phyloP scores from a whole-genome alignment of 2,888 invertebrate species.

The Dioctria rufipes region DNA sequence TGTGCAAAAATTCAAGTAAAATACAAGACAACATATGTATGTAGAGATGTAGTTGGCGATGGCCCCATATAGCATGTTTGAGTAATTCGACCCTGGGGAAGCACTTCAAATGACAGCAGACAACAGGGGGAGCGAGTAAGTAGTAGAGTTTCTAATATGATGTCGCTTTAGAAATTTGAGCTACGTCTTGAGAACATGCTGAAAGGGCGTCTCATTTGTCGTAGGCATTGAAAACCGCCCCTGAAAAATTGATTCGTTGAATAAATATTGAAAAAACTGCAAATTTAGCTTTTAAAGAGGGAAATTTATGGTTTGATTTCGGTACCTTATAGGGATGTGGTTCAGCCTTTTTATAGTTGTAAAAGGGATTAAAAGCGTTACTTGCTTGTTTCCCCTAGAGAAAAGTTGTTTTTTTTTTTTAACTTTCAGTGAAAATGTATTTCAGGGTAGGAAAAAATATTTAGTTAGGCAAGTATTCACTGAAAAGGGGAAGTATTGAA shows the following conservation, averaged over 20 bases:
- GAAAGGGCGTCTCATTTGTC: conserved; percentile 22
- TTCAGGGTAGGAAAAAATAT: too few species aligned
- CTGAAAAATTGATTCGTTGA: neutral
- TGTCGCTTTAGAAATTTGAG: conserved; percentile 21
- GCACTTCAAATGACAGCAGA: conserved; percentile 42
- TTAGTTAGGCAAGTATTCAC: too few species aligned
- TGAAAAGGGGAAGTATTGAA: too few species aligned
- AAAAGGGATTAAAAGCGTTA: too few species aligned
- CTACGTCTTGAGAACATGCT: conserved; percentile 30
- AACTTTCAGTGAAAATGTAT: too few species aligned
- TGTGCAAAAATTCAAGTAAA: too few species aligned
- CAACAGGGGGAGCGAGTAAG: neutral
- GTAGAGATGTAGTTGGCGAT: neutral
- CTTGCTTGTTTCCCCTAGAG: too few species aligned
- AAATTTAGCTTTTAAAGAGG: neutral
- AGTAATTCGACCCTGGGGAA: conserved; percentile 33
- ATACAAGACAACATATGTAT: neutral
- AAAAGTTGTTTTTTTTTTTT: too few species aligned
- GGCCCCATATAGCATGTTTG: conserved; percentile 15
- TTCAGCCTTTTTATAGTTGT: too few species aligned
- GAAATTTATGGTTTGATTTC: conserved; percentile 14
- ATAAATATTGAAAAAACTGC: conserved; percentile 10
- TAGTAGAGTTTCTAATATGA: neutral
- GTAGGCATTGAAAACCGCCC: neutral
- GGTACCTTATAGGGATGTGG: too few species aligned